Evolutionary conservation across 1,140 invertebrate species (phyloP).

Genomic region (Zaprionus kolodkinae): DNA sequence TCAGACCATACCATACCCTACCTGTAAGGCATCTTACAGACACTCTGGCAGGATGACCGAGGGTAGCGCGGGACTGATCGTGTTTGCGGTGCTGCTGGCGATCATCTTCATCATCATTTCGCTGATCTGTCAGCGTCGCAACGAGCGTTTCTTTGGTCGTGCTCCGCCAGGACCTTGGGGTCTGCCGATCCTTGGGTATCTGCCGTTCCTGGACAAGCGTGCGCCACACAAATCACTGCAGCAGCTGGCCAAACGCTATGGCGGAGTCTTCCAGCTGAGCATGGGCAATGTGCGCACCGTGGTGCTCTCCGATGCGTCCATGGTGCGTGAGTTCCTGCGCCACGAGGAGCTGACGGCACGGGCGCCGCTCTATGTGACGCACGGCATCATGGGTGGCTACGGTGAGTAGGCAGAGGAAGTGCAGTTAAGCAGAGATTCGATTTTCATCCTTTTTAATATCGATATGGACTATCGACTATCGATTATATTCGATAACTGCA

Average conservation of each 20-base stretch:
- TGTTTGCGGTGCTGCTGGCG: constrained; percentile 30
- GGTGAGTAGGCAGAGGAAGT: constrained; percentile 86
- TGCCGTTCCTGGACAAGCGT: constrained; percentile 88
- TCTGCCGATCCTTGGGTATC: constrained; percentile 91
- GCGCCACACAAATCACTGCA: constrained; percentile 90
- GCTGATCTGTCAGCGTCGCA: constrained; percentile 54
- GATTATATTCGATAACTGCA: no score
- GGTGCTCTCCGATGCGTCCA: constrained; percentile 89
- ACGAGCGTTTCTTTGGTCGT: constrained; percentile 43
- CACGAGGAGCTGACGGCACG: constrained; percentile 89
- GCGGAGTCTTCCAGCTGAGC: constrained; percentile 88
- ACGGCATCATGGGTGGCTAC: constrained; percentile 93
- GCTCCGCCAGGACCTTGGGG: constrained; percentile 91
- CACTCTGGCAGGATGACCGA: neutral
- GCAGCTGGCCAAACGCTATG: constrained; percentile 88
- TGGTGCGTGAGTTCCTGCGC: constrained; percentile 89
- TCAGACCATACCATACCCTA: neutral
- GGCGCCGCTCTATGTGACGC: constrained; percentile 92
- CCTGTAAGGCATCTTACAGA: neutral
- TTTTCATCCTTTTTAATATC: no score
- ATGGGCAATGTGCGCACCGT: constrained; percentile 91
- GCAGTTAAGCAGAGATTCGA: neutral
- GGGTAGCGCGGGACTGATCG: constrained; percentile 16
- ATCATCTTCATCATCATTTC: constrained; percentile 40
- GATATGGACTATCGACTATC: no score